Base-by-base conservation (phyloP, 2,888 invertebrate species). In the Dorcus parallelipipedus region DNA sequence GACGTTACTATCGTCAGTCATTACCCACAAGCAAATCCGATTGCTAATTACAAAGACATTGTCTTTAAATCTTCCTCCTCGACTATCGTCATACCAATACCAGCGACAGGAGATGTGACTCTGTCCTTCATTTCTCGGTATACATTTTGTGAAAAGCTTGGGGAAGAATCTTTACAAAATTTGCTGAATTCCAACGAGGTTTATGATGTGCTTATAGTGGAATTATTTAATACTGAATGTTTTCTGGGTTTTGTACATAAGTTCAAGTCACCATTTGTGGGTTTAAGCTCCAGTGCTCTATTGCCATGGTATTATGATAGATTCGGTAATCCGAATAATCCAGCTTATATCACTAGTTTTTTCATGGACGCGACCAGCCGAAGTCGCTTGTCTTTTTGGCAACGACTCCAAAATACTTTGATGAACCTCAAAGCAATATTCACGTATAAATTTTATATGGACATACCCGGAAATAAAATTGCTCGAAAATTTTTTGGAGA, bases 1-100 rank as follows among this genome's bases (percentile, higher is more conserved):
- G 81, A 85, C 59, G 72, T 90, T 0, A 88, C 87, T 0, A 84
- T 88, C 3, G 79, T 90, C 43, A 86, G 88, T 9, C 83, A 86
- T 70, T 88, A 84, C 57, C 84, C 86, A 1, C 78, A 80, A 59
- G 74, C 79, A 9, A 71, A 78, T 48, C 76, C 81, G 0, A 67
- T 79, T 2, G 68, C 75, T 7, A 85, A 84, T 69, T 88, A 87
- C 69, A 80, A 80, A 48, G 84, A 89, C 60, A 79, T 89, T 9
- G 78, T 81, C 54, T 69, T 87, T 8, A 41, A 38, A 38, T 41
- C 71, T 72, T 10, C 50, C 14, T 48, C 47, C 9, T 48, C 50
- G 9, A 41, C 38, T 3, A 51, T 39, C 10, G 26, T 9, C 10
- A 39, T 51, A 38, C 23, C 45, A 10, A 10, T 17, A 17, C 9